phyloP scores from a whole-genome alignment of 2,113 vertebrate genomes.

The Baryphthengus martii region DNA sequence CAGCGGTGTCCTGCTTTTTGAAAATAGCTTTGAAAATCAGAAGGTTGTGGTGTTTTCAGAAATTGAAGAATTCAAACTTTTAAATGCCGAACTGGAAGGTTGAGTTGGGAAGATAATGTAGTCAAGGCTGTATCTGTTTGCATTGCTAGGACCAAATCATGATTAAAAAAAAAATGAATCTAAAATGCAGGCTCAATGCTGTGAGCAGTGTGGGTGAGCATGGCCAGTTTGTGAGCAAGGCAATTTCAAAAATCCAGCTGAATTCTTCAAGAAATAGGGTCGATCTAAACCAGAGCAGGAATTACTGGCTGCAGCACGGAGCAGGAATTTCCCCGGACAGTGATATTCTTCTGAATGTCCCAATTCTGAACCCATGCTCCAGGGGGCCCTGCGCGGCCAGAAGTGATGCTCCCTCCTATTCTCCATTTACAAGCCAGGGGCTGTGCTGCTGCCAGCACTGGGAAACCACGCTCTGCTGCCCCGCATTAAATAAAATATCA shows the following conservation, averaged over 20 bases:
- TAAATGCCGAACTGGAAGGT: neutral
- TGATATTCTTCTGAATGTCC: neutral
- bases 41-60: neutral
- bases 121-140: neutral
- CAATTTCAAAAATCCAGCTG: neutral
- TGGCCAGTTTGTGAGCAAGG: neutral
- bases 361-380: slow-evolving; percentile 8
- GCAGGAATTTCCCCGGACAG: neutral
- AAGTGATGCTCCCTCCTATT: neutral
- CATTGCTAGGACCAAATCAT: neutral
- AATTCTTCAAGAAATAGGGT: neutral
- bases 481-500: fast-evolving
- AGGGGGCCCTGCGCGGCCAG: neutral
- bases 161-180: neutral
- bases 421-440: fast-evolving
- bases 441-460: neutral
- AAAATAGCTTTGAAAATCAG: neutral
- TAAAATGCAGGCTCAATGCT: neutral
- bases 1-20: neutral
- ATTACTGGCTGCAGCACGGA: fast-evolving
- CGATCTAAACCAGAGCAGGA: neutral
- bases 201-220: neutral
- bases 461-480: neutral
- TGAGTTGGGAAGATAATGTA: neutral
- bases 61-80: neutral